Evolutionary conservation across 2,797 vertebrate genomes (phyloP).

Genomic region (Thunnus albacares): DNA sequence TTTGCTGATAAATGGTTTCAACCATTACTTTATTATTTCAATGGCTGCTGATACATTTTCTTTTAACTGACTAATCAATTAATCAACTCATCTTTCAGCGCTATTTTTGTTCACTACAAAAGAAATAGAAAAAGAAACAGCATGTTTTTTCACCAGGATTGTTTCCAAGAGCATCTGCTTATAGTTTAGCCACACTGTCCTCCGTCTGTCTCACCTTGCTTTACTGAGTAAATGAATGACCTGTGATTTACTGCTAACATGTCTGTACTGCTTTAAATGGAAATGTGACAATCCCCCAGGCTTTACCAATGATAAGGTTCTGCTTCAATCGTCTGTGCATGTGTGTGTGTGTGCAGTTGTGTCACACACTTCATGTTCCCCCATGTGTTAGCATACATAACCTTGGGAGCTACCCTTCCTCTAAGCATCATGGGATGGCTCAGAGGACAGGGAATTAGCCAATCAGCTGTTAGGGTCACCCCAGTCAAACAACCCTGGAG

Average conservation of each 20-base stretch:
- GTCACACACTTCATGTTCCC: slow-evolving; percentile 35
- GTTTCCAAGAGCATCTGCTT: slow-evolving; percentile 12
- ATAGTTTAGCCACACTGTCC: slow-evolving; percentile 3
- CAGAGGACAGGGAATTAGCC: slow-evolving; percentile 68
- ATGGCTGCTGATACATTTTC: neutral
- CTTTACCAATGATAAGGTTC: slow-evolving; percentile 56
- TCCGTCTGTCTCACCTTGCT: slow-evolving; percentile 51
- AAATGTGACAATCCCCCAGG: slow-evolving; percentile 66
- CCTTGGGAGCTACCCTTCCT: slow-evolving; percentile 76
- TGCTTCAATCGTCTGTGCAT: slow-evolving; percentile 41
- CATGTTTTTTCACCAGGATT: neutral
- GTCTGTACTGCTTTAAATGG: slow-evolving; percentile 60
- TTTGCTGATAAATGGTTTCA: neutral
- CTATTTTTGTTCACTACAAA: slow-evolving; percentile 1
- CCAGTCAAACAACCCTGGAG: slow-evolving; percentile 64
- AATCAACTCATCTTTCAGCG: neutral
- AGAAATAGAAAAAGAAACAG: neutral
- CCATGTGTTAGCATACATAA: slow-evolving; percentile 66
- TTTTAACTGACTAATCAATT: neutral
- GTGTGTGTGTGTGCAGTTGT: slow-evolving; percentile 18
- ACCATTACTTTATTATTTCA: neutral
- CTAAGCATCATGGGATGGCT: slow-evolving; percentile 72
- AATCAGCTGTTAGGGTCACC: slow-evolving; percentile 76
- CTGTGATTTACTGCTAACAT: slow-evolving; percentile 52
- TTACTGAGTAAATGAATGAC: slow-evolving; percentile 33